phyloP scores from a whole-genome alignment of 2,888 invertebrate genomes.

The Pseudococcus jackbeardsleyi region DNA sequence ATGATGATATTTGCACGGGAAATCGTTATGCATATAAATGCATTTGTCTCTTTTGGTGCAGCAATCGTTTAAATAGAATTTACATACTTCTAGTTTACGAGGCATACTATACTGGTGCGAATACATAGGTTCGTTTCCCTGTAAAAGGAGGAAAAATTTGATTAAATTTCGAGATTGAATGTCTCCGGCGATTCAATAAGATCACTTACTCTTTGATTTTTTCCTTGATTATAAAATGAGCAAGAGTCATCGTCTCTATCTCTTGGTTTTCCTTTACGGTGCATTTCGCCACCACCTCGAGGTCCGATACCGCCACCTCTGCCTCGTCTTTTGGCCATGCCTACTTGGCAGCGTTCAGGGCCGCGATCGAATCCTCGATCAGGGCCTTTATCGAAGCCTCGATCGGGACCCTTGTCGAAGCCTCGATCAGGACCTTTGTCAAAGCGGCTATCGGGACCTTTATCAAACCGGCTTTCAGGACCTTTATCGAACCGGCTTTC shows the following conservation, averaged over 20 bases:
- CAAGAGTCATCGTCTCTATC: slow-evolving; percentile 39
- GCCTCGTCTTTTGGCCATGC: neutral
- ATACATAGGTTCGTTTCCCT: slow-evolving; percentile 87
- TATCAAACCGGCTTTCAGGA: neutral
- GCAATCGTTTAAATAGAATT: slow-evolving; percentile 95
- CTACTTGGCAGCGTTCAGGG: slow-evolving; percentile 18
- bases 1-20: slow-evolving; percentile 97
- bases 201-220: slow-evolving; percentile 78
- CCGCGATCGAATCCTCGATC: neutral
- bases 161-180: neutral
- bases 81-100: slow-evolving; percentile 93
- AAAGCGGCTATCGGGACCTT: neutral
- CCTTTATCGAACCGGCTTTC: neutral
- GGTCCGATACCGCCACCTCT: neutral
- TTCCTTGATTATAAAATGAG: slow-evolving; percentile 76
- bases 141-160: slow-evolving; percentile 67
- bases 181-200: neutral
- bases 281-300: slow-evolving; percentile 40
- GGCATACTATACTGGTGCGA: slow-evolving; percentile 87
- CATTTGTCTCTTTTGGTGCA: slow-evolving; percentile 96
- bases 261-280: slow-evolving; percentile 29
- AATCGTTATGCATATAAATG: slow-evolving; percentile 95
- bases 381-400: neutral
- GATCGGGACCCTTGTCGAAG: neutral
- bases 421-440: neutral